Evolutionary conservation across 1,140 invertebrate genomes (phyloP).

Genomic region (Sinella curviseta): DNA sequence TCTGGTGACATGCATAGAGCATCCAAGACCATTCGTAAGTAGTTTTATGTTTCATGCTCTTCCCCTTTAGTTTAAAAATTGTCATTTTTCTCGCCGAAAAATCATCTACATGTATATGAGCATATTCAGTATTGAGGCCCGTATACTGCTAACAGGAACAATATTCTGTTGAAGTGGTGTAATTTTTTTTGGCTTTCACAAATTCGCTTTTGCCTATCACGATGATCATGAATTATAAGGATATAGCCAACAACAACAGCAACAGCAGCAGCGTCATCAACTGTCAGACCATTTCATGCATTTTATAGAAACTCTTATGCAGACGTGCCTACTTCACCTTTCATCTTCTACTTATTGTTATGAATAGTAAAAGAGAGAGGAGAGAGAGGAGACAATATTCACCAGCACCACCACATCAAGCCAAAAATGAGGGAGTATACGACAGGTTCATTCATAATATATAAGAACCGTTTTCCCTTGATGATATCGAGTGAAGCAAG

Average conservation of each 20-base stretch:
- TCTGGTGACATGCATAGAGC: slow-evolving; percentile 44
- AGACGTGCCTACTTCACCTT: too few relatives aligned
- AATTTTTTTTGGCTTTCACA: not conserved
- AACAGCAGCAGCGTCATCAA: too few relatives aligned
- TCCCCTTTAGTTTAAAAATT: too few relatives aligned
- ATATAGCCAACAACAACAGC: too few relatives aligned
- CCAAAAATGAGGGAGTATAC: not conserved
- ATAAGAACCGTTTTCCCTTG: not conserved
- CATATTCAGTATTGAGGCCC: not conserved
- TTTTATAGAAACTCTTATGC: too few relatives aligned
- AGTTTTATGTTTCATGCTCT: not conserved
- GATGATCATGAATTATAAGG: too few relatives aligned
- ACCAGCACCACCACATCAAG: too few relatives aligned
- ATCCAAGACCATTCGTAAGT: slow-evolving; percentile 49
- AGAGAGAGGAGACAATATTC: too few relatives aligned
- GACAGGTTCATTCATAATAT: slow-evolving; percentile 16
- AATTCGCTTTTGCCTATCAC: too few relatives aligned
- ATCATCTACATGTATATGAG: not conserved
- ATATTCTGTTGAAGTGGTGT: not conserved
- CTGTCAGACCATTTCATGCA: too few relatives aligned
- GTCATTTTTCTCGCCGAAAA: not conserved
- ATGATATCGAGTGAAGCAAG: not conserved
- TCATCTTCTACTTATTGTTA: too few relatives aligned
- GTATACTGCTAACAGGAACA: not conserved
- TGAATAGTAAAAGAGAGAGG: too few relatives aligned